Base-by-base conservation (phyloP, 2,797 vertebrate species). In the Bovichtus variegatus region DNA sequence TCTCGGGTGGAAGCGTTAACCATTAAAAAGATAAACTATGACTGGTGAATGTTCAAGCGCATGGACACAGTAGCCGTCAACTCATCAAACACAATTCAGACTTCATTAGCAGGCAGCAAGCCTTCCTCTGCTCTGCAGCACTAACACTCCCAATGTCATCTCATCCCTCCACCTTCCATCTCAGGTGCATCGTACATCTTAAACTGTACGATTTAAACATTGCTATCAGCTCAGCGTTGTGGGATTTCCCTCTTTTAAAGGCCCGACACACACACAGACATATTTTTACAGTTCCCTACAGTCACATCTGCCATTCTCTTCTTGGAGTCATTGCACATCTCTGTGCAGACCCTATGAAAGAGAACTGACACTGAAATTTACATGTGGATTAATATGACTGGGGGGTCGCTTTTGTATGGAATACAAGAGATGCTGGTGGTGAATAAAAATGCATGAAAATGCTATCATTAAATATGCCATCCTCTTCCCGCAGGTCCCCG, bases 391-490 rank as follows among this genome's bases (percentile, higher is more conserved):
- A 90, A 91, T 90, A 85, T 85, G 69, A 80, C 83, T 75, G 21
- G 77, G 69, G 66, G 78, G 57, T 59, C 5, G 57, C 66, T 82
- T 93, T 90, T 90, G 72, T 85, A 83, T 81, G 80, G 77, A 66
- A 78, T 77, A 87, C 71, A 83, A 80, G 72, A 60, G 69, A 71
- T 74, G 53, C 79, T 85, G 69, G 21, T 77, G 74, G 60, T 87
- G 82, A 88, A 92, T 87, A 70, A 75, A 85, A 89, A 90, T 92
- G 86, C 65, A 92, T 83, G 76, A 73, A 88, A 91, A 85, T 82
- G 53, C 43, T 81, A 59, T 78, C 79, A 89, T 91, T 91, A 88
- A 83, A 86, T 85, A 81, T 74, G 80, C 75, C 63, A 66, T 74
- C 76, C 57, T 67, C 65, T 66, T 67, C 38, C 70, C 41, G 38